phyloP scores from a whole-genome alignment of 2,113 vertebrate species.

The Puffinus mauretanicus region DNA sequence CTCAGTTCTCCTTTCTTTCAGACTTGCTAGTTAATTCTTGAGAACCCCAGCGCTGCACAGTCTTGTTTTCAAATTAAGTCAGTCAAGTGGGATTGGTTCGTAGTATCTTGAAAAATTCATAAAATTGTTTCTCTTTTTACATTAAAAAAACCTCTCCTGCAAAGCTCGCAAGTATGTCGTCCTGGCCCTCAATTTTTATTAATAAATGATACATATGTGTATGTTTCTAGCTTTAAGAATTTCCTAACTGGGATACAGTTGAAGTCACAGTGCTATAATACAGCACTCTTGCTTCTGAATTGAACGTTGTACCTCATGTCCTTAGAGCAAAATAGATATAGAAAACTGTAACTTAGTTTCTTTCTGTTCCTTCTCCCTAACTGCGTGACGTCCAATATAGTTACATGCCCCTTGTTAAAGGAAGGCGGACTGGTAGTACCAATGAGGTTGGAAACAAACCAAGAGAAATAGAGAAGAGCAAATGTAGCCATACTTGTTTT shows the following conservation, averaged over 20 bases:
- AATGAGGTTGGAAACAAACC: constrained; percentile 32
- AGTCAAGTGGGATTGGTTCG: constrained; percentile 63
- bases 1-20: neutral
- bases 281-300: constrained; percentile 38
- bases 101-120: neutral
- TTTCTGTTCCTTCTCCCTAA: constrained; percentile 20
- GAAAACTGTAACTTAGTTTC: constrained; percentile 23
- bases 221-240: constrained; percentile 29
- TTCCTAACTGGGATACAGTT: neutral
- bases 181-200: constrained; percentile 7
- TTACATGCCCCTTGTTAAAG: neutral
- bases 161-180: neutral
- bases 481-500: constrained; percentile 28
- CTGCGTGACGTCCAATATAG: neutral
- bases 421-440: neutral
- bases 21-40: constrained; percentile 1
- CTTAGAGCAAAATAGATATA: constrained; percentile 35
- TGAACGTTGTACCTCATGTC: constrained; percentile 39
- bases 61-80: constrained; percentile 24
- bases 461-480: constrained; percentile 42
- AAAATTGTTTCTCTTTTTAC: constrained; percentile 17
- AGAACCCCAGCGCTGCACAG: constrained; percentile 51
- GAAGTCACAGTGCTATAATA: constrained; percentile 11
- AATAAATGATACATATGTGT: neutral
- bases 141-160: neutral